These are phyloP conservation scores for Tretioscincus oriximinensis DNA, from an alignment of 2,113 vertebrate genomes.

Conservation along the genomic window DNA sequence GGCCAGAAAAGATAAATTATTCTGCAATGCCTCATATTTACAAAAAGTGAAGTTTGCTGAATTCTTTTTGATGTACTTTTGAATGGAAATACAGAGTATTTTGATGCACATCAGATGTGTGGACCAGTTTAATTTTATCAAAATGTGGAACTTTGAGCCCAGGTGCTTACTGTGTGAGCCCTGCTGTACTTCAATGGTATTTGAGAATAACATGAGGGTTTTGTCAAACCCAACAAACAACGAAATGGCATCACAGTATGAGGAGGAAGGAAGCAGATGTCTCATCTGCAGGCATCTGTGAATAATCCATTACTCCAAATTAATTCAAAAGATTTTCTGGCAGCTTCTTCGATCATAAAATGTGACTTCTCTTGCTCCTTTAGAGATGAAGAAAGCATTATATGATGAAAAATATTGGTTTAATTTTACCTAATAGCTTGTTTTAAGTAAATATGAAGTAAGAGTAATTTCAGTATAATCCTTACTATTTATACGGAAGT, in stretches of 20 bases:
- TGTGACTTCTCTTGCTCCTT: not conserved
- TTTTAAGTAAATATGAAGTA: not conserved
- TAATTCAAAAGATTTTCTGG: not conserved
- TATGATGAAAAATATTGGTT: not conserved
- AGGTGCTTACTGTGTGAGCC: no score
- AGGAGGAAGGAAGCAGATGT: no score
- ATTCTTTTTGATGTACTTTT: not conserved
- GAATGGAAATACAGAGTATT: not conserved
- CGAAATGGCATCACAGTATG: no score
- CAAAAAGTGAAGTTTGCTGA: not conserved
- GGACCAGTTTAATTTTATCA: not conserved
- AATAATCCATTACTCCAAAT: not conserved
- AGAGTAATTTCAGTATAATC: not conserved
- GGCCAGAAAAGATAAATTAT: no score
- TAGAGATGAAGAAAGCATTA: not conserved
- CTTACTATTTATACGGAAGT: not conserved
- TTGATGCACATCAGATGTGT: not conserved
- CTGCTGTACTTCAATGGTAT: not conserved
- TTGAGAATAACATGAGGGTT: not conserved
- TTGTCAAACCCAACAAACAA: not conserved
- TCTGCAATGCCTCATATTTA: no score
- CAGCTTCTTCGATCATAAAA: not conserved
- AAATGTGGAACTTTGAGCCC: not conserved
- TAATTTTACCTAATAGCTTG: not conserved
- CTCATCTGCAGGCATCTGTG: no score